These are phyloP conservation scores for Chroicocephalus ridibundus DNA, from an alignment of 2,113 vertebrate species.

Conservation along the genomic window DNA sequence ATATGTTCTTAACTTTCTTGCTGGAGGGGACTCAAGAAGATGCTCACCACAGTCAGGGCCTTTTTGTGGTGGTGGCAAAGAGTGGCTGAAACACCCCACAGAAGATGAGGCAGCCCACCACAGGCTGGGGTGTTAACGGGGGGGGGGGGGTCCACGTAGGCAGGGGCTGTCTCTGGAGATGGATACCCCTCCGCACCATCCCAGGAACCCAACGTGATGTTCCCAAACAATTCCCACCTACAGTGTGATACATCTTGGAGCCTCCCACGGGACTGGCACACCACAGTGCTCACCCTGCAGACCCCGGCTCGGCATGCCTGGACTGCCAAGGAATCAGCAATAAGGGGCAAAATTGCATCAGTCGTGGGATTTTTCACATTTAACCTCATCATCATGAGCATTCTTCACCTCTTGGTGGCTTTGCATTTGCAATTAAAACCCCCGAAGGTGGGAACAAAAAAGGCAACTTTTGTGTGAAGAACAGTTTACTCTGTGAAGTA, in stretches of 20 bases:
- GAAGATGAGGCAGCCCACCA: background rate
- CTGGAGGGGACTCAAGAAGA: background rate
- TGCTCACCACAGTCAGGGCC: background rate
- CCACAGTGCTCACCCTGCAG: background rate
- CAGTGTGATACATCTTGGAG: fast-evolving
- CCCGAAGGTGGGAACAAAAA: background rate
- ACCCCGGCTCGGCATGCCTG: background rate
- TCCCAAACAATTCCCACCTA: background rate
- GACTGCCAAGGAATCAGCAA: background rate
- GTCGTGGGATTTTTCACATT: background rate
- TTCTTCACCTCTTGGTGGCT: background rate
- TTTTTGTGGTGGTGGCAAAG: background rate
- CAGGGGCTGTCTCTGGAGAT: background rate
- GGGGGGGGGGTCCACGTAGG: background rate
- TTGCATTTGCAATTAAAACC: background rate
- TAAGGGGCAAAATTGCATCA: background rate
- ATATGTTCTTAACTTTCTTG: background rate
- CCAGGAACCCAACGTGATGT: fast-evolving
- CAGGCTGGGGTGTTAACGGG: background rate
- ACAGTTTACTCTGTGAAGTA: background rate
- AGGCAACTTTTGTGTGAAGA: background rate
- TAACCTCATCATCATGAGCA: background rate
- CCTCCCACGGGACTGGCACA: background rate
- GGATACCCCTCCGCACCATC: background rate
- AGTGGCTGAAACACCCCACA: background rate